Conservation (phyloP, 2,113 vertebrate species). For the Falcunculus frontatus region DNA sequence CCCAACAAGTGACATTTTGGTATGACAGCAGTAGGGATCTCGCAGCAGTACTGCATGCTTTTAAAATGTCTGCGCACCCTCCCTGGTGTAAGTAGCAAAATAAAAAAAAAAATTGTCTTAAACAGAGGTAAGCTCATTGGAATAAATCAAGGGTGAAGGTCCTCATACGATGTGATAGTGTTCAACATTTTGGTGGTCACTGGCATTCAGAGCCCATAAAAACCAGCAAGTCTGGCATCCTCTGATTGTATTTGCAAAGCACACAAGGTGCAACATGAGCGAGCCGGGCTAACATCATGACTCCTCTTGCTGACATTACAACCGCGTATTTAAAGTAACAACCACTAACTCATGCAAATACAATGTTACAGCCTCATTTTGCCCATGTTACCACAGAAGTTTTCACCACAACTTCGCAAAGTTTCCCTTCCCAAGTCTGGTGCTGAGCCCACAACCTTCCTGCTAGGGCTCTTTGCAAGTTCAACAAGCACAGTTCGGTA, state of each 20-base stretch:
- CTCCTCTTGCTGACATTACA: neutral
- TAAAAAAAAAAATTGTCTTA: neutral
- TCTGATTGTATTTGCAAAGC: neutral
- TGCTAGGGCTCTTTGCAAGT: neutral
- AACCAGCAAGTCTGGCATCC: neutral
- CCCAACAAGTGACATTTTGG: neutral
- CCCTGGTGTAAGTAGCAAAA: neutral
- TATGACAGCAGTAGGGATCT: neutral
- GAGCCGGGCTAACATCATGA: neutral
- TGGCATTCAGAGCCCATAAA: neutral
- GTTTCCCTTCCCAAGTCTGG: neutral
- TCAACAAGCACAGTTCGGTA: neutral
- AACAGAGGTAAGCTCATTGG: neutral
- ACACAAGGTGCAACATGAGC: neutral
- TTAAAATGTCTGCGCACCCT: neutral
- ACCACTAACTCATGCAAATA: neutral
- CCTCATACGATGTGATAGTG: accelerated
- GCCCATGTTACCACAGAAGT: neutral
- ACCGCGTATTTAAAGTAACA: neutral
- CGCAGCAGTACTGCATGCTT: neutral
- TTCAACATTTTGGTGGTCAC: neutral
- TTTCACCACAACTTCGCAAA: neutral
- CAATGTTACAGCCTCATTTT: neutral
- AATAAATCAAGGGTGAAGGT: neutral
- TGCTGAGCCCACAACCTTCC: neutral